Evolutionary conservation across 2,888 invertebrate genomes (phyloP).

Genomic region (Lithophane semibrunnea): DNA sequence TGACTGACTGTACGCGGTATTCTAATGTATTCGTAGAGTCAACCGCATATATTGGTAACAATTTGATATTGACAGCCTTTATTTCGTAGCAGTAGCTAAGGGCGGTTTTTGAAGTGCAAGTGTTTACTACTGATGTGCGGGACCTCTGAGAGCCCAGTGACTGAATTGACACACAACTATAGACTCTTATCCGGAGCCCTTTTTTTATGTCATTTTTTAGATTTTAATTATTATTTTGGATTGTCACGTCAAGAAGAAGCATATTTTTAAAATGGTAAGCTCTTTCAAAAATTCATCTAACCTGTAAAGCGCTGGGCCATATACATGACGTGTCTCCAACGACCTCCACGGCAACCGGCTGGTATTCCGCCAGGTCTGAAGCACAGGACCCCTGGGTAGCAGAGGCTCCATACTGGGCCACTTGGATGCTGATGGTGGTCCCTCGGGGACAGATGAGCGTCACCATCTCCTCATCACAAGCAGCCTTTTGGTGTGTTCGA

Average conservation of each 20-base stretch:
- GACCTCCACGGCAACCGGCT: slow-evolving; percentile 87
- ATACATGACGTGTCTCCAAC: slow-evolving; percentile 93
- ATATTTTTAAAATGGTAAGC: background rate
- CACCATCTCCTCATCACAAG: slow-evolving; percentile 97
- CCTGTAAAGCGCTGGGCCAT: slow-evolving; percentile 95
- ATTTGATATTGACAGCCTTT: background rate
- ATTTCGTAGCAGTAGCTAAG: too few species aligned
- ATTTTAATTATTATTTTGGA: background rate
- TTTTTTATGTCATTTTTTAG: background rate
- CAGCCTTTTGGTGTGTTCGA: slow-evolving; percentile 96
- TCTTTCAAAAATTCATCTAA: slow-evolving; percentile 79
- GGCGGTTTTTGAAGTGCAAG: background rate
- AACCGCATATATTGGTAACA: background rate
- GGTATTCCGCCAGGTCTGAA: slow-evolving; percentile 88
- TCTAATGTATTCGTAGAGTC: background rate
- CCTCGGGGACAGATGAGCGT: slow-evolving; percentile 97
- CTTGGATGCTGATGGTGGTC: slow-evolving; percentile 97
- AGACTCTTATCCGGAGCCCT: too few species aligned
- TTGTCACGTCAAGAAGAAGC: too few species aligned
- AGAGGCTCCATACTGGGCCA: slow-evolving; percentile 96
- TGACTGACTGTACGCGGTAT: background rate
- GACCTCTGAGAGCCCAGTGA: background rate
- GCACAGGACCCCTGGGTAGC: slow-evolving; percentile 87
- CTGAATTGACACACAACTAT: too few species aligned
- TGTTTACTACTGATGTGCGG: background rate